phyloP scores from a whole-genome alignment of 2,888 invertebrate species.

The Cantharis flavilabris region DNA sequence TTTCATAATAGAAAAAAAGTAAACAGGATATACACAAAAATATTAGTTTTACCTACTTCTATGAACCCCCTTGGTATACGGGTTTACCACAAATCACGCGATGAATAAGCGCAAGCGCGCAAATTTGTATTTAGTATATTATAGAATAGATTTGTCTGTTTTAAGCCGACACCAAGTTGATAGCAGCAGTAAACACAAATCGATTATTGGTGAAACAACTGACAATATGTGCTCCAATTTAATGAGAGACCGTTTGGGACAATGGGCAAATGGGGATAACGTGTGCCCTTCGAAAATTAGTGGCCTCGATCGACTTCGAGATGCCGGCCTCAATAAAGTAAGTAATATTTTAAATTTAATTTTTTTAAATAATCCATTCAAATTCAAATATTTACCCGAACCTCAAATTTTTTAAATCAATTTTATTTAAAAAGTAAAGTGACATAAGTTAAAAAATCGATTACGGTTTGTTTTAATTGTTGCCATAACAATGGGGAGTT shows the following conservation, averaged over 20 bases:
- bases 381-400: not conserved
- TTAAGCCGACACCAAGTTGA: constrained; percentile 1
- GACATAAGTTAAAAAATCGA: not conserved
- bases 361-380: not conserved
- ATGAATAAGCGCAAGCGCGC: constrained; percentile 10
- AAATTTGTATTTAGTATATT: not conserved
- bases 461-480: not conserved
- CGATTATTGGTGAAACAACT: not conserved
- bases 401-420: not conserved
- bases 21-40: not conserved
- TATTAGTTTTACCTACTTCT: not conserved
- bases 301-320: constrained; percentile 70
- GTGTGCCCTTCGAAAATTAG: constrained; percentile 61
- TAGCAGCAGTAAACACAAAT: not conserved
- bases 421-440: not conserved
- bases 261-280: constrained; percentile 62
- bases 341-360: not conserved
- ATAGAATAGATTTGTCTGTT: not conserved
- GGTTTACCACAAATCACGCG: constrained; percentile 10
- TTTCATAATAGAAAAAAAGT: not conserved
- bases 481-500: not conserved
- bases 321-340: constrained; percentile 75
- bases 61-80: not conserved
- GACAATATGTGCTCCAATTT: not conserved
- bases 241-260: constrained; percentile 66